These are phyloP conservation scores for Karalla daura DNA, from an alignment of 2,797 vertebrate species.

Conservation along the genomic window DNA sequence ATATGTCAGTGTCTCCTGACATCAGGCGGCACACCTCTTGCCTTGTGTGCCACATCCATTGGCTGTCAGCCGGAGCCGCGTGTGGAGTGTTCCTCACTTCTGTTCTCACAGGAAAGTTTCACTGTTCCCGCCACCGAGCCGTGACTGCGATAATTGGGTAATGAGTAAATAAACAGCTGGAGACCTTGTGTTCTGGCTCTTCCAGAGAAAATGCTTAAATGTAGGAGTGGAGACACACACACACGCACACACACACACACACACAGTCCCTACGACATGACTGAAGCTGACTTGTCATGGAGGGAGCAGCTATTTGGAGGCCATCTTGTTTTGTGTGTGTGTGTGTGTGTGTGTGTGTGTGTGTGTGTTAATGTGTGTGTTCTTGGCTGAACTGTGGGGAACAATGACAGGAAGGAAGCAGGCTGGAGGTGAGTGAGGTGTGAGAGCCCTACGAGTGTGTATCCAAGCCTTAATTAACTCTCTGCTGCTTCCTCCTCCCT, in stretches of 20 bases:
- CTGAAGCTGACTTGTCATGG: constrained; percentile 89
- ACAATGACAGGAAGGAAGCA: constrained; percentile 93
- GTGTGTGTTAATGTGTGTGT: constrained; percentile 78
- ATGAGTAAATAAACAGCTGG: constrained; percentile 84
- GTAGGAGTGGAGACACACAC: constrained; percentile 32
- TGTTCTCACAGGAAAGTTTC: constrained; percentile 75
- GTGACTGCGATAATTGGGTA: constrained; percentile 86
- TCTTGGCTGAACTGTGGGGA: constrained; percentile 88
- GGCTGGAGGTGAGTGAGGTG: constrained; percentile 88
- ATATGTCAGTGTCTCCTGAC: constrained; percentile 68
- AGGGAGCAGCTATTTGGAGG: constrained; percentile 90
- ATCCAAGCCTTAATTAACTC: constrained; percentile 95
- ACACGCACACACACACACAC: constrained; percentile 33
- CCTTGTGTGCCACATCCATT: constrained; percentile 70
- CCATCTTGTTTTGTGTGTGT: constrained; percentile 91
- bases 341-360: no score
- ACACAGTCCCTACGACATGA: constrained; percentile 72
- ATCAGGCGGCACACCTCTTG: constrained; percentile 60
- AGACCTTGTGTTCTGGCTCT: constrained; percentile 51
- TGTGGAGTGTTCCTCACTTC: constrained; percentile 53
- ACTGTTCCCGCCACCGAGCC: constrained; percentile 60
- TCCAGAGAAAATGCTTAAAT: constrained; percentile 54
- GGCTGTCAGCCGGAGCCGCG: constrained; percentile 64
- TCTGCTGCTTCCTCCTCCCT: constrained; percentile 86
- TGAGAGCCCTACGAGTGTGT: constrained; percentile 92